Evolutionary conservation across 2,888 invertebrate genomes (phyloP), one percentile per base, ranked within the genome.

Genomic region (Himalopsyche tibetana): DNA sequence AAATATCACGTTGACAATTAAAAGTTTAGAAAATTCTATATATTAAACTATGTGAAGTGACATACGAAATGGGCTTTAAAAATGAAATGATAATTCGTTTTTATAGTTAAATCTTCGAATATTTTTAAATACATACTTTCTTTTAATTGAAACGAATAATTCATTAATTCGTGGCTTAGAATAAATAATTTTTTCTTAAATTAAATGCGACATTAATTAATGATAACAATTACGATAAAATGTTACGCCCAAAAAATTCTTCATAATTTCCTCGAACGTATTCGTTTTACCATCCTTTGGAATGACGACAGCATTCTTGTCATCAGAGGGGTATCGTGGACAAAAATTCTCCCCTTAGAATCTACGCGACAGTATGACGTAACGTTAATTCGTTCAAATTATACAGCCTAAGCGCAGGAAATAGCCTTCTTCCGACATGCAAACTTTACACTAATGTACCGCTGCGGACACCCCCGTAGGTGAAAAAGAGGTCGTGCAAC

Each of bases 341-440:
- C 38, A 55, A 84, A 80, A 80, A 84, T 56, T 84, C 12, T 40
- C 17, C 84, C 84, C 74, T 38, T n/a, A 36, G 38, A n/a, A 74
- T 74, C 74, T 74, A 74, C 38, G 63, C 51, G 42, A 69, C 82
- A 42, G 36, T 56, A 51, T 74, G 51, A 40, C 69, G 82, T 80
- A 56, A 86, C 84, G 84, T 88, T 88, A 87, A 87, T 85, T 79
- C 87, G 83, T 87, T 88, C 85, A 88, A 87, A 89, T 89, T 89
- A 88, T 56, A 85, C 88, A 86, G 89, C 87, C 87, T 88, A 88
- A 89, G 89, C 86, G 80, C 88, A 88, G 89, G 90, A 89, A 89
- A 90, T 89, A 88, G 88, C 84, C 88, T 89, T 88, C 89, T 89
- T 89, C 90, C 90, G 89, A 89, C 89, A 89, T 89, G 89, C 89